Percentiles rank a stretch among this genome's conserved stretches.
Evolutionary conservation across 2,113 vertebrate genomes (phyloP).

Genomic region (Chelonoidis abingdonii): DNA sequence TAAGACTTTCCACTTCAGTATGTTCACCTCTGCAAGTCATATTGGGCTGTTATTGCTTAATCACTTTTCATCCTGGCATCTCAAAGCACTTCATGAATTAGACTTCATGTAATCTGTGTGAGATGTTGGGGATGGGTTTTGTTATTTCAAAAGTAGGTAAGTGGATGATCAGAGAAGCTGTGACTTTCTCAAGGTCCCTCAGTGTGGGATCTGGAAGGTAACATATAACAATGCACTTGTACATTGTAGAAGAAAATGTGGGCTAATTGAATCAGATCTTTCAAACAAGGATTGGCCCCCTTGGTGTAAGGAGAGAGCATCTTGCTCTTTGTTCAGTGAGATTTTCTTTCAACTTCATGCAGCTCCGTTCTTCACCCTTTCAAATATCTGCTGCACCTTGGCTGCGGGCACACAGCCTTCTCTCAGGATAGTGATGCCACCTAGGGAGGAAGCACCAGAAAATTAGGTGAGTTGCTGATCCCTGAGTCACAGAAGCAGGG

Average conservation of each 20-base stretch:
- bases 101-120: neutral
- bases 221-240: neutral
- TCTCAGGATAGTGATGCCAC: conserved; percentile 84
- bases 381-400: conserved; percentile 87
- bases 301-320: fast-evolving
- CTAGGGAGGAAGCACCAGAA: conserved; percentile 57
- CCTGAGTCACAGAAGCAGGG: neutral
- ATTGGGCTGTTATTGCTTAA: neutral
- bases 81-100: neutral
- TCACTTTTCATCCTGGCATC: neutral
- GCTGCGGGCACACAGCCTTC: conserved; percentile 88
- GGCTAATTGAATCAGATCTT: neutral
- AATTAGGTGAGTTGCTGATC: neutral
- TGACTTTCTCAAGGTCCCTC: neutral
- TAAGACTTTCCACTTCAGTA: too few relatives aligned
- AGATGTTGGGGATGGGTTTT: neutral
- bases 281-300: fast-evolving
- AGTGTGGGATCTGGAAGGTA: neutral
- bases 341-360: neutral
- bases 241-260: neutral
- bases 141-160: neutral
- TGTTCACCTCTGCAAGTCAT: too few relatives aligned
- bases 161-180: neutral
- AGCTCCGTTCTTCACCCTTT: conserved; percentile 80
- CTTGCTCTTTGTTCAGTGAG: neutral